Evolutionary conservation across 2,797 vertebrate genomes (phyloP).

Genomic region (Hipposideros larvatus): DNA sequence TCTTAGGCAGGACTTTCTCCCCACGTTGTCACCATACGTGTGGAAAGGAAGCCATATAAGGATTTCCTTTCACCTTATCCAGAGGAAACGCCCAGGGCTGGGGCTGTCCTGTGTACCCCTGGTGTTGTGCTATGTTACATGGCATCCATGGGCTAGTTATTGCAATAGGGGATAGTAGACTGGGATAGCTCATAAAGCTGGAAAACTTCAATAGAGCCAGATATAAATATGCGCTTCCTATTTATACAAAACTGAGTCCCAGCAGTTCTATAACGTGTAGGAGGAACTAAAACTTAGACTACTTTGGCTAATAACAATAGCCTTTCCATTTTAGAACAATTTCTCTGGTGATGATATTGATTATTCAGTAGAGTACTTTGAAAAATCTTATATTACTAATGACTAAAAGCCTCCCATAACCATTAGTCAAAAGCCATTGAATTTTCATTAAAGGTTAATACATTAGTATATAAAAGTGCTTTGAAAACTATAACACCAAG

Average conservation of each 20-base stretch:
- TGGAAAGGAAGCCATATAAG: background rate
- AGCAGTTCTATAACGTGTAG: background rate
- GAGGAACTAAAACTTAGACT: background rate
- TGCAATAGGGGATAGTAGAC: background rate
- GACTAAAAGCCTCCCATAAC: background rate
- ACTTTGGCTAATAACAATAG: background rate
- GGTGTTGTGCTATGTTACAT: background rate
- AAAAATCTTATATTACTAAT: background rate
- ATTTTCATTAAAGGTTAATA: conserved; percentile 38
- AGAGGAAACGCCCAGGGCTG: background rate
- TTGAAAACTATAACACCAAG: background rate
- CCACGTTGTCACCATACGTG: background rate
- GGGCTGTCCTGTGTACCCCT: background rate
- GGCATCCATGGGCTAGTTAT: background rate
- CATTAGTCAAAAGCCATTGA: background rate
- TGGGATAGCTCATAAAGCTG: too few relatives aligned
- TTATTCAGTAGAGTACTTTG: background rate
- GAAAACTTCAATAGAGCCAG: background rate
- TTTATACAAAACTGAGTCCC: background rate
- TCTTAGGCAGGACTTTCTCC: background rate
- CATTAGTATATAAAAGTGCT: background rate
- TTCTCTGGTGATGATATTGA: background rate
- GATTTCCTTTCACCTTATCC: background rate
- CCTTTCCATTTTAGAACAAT: background rate
- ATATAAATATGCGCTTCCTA: background rate